Conservation (phyloP, 2,888 invertebrate species). For the Synergus itoensis region DNA sequence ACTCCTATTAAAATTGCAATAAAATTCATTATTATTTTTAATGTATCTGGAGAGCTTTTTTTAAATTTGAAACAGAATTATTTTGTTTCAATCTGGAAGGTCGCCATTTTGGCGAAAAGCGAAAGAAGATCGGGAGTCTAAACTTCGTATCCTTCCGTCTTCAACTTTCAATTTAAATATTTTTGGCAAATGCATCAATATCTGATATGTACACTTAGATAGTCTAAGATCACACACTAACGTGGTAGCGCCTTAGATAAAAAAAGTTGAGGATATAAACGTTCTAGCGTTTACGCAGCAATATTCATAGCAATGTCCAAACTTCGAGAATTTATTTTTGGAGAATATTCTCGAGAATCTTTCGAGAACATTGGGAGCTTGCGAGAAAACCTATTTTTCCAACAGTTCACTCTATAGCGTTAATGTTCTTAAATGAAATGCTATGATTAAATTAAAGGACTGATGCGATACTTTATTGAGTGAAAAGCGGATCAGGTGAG, state of each 20-base stretch:
- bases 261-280: conserved; percentile 24
- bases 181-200: neutral
- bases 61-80: neutral
- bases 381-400: conserved; percentile 5
- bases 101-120: neutral
- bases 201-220: conserved; percentile 9
- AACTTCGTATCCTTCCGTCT: conserved; percentile 10
- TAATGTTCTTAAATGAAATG: conserved; percentile 6
- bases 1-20: too few species aligned
- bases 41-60: too few species aligned
- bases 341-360: conserved; percentile 34
- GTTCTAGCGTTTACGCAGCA: conserved; percentile 16
- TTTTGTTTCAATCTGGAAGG: conserved; percentile 3
- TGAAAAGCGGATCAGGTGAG: conserved; percentile 1
- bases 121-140: neutral
- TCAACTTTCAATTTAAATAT: neutral
- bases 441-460: conserved; percentile 7
- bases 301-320: conserved; percentile 22
- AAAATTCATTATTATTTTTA: too few species aligned
- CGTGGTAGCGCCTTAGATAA: conserved; percentile 18
- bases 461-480: neutral
- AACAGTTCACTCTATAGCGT: neutral
- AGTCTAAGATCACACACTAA: neutral
- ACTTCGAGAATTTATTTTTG: conserved; percentile 24
- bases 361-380: conserved; percentile 21